A percentile compares a stretch with the other conserved stretches of the same genome.
Evolutionary conservation across 2,797 vertebrate species (phyloP).

Genomic region (Sciaenops ocellatus): DNA sequence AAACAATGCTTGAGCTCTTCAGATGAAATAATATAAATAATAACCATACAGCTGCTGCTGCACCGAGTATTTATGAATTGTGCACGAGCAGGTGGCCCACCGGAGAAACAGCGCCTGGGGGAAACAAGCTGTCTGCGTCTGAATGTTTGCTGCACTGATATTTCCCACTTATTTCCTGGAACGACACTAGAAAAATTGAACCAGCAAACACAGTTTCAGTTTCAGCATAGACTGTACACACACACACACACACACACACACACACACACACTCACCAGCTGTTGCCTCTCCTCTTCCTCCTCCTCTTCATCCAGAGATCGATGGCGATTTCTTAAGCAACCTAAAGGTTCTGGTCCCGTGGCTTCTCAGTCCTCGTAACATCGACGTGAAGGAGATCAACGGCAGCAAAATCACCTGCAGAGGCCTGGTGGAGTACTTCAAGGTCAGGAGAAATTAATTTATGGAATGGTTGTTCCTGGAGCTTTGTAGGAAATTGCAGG

Average conservation of each 20-base stretch:
- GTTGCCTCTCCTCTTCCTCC: neutral
- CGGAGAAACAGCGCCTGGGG: neutral
- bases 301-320: slow-evolving; percentile 89
- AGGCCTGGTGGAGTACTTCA: slow-evolving; percentile 98
- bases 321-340: slow-evolving; percentile 95
- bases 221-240: neutral
- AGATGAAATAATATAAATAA: neutral
- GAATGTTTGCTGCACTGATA: slow-evolving; percentile 9
- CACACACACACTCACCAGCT: neutral
- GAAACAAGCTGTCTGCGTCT: slow-evolving; percentile 6
- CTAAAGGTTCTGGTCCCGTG: slow-evolving; percentile 96
- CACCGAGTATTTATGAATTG: neutral
- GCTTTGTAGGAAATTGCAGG: too few relatives aligned
- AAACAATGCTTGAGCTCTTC: neutral
- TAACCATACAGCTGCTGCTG: neutral
- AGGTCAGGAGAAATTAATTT: slow-evolving; percentile 82
- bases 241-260: slow-evolving; percentile 6
- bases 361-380: slow-evolving; percentile 92
- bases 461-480: too few relatives aligned
- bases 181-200: neutral
- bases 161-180: neutral
- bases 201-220: neutral
- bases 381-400: slow-evolving; percentile 98
- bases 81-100: slow-evolving; percentile 20
- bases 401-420: slow-evolving; percentile 97